phyloP scores from a whole-genome alignment of 2,797 vertebrate genomes.

The Pipistrellus nathusii region DNA sequence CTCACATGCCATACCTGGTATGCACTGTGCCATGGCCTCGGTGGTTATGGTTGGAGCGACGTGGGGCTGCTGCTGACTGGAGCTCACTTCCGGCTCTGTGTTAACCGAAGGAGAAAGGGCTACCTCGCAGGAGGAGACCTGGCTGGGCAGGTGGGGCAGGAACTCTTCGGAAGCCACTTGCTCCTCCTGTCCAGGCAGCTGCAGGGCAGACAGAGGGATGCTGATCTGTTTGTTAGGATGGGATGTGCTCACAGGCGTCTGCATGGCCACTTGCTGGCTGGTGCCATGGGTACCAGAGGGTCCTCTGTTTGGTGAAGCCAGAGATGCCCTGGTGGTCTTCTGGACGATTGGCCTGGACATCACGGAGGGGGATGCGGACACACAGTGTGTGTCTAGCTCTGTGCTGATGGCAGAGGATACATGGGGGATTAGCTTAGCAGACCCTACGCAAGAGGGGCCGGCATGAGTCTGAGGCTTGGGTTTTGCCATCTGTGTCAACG shows the following conservation, averaged over 20 bases:
- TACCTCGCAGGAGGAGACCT: slow-evolving; percentile 84
- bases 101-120: slow-evolving; percentile 86
- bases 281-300: slow-evolving; percentile 64
- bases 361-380: slow-evolving; percentile 85
- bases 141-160: slow-evolving; percentile 82
- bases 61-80: slow-evolving; percentile 90
- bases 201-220: slow-evolving; percentile 89
- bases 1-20: slow-evolving; percentile 90
- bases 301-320: slow-evolving; percentile 86
- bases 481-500: slow-evolving; percentile 90
- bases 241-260: slow-evolving; percentile 89
- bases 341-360: slow-evolving; percentile 79
- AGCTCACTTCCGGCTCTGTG: slow-evolving; percentile 92
- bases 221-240: slow-evolving; percentile 89
- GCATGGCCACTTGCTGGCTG: slow-evolving; percentile 84
- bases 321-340: slow-evolving; percentile 83
- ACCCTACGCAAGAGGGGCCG: slow-evolving; percentile 83
- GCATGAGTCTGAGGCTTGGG: slow-evolving; percentile 85
- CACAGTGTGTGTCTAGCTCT: slow-evolving; percentile 85
- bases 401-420: slow-evolving; percentile 61
- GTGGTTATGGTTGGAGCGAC: slow-evolving; percentile 78
- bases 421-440: slow-evolving; percentile 82
- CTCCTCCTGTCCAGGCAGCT: slow-evolving; percentile 90
- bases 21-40: slow-evolving; percentile 85
- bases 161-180: slow-evolving; percentile 86